These are phyloP conservation scores for Cryptocephalus primarius DNA, from an alignment of 2,888 invertebrate species.

Conservation along the genomic window DNA sequence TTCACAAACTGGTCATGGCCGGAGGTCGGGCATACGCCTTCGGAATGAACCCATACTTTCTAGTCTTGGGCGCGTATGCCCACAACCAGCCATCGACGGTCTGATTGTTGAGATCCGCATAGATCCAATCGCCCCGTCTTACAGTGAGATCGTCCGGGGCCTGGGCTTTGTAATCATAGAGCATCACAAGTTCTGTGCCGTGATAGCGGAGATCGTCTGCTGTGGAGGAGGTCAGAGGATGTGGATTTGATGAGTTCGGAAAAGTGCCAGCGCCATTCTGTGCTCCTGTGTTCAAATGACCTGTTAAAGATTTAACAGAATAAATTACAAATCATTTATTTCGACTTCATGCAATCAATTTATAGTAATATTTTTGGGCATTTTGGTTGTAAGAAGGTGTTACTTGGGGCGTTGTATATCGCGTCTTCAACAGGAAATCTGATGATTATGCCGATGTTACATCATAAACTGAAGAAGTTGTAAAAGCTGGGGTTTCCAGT, in stretches of 20 bases:
- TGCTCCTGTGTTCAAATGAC: conserved; percentile 34
- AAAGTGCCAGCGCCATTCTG: conserved; percentile 26
- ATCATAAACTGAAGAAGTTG: too few species aligned
- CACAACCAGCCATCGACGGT: conserved; percentile 92
- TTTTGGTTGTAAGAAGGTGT: too few species aligned
- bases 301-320: conserved; percentile 20
- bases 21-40: conserved; percentile 89
- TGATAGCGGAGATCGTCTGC: conserved; percentile 64
- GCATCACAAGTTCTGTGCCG: conserved; percentile 86
- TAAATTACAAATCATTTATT: neutral
- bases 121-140: conserved; percentile 88
- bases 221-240: conserved; percentile 27
- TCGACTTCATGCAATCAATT: too few species aligned
- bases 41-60: conserved; percentile 91
- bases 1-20: conserved; percentile 73
- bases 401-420: too few species aligned
- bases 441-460: too few species aligned
- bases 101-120: conserved; percentile 86
- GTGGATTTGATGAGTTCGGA: conserved; percentile 24
- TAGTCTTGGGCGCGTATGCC: conserved; percentile 87
- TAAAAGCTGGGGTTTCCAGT: too few species aligned
- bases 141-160: conserved; percentile 88
- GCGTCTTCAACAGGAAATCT: too few species aligned
- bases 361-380: too few species aligned
- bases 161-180: conserved; percentile 92